Evolutionary conservation across 2,888 invertebrate genomes (phyloP).

Genomic region (Gibbula magus): DNA sequence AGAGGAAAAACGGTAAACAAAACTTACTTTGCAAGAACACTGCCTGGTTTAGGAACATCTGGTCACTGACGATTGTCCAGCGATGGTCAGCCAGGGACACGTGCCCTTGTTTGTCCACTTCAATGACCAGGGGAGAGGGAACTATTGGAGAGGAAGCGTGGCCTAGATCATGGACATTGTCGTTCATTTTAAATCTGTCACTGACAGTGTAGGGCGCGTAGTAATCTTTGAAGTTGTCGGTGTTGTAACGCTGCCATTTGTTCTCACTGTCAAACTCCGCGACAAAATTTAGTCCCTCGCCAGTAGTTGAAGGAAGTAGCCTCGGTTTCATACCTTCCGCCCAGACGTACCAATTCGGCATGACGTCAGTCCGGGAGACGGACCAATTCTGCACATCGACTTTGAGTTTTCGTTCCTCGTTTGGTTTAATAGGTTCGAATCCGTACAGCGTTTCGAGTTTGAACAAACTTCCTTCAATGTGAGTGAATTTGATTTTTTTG

Average conservation of each 20-base stretch:
- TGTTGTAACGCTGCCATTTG: conserved; percentile 56
- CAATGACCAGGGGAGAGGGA: conserved; percentile 36
- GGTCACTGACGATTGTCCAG: conserved; percentile 33
- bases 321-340: conserved; percentile 41
- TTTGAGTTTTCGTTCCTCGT: conserved; percentile 29
- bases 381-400: conserved; percentile 26
- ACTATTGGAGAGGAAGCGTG: conserved; percentile 29
- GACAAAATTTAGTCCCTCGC: conserved; percentile 49
- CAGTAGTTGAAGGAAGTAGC: conserved; percentile 47
- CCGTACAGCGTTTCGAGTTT: conserved; percentile 7
- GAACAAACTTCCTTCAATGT: background rate
- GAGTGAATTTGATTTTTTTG: background rate
- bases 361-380: conserved; percentile 46
- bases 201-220: conserved; percentile 57
- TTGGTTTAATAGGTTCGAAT: conserved; percentile 15
- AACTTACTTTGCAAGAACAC: conserved; percentile 34
- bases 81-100: background rate
- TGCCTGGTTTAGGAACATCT: conserved; percentile 23
- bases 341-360: conserved; percentile 57
- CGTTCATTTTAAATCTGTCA: conserved; percentile 40
- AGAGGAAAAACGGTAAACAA: too few species aligned
- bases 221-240: conserved; percentile 33
- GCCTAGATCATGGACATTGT: conserved; percentile 36
- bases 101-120: background rate
- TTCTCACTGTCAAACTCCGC: conserved; percentile 47